Evolutionary conservation across 2,797 vertebrate species (phyloP).

Genomic region (Toxotes lorentzi): DNA sequence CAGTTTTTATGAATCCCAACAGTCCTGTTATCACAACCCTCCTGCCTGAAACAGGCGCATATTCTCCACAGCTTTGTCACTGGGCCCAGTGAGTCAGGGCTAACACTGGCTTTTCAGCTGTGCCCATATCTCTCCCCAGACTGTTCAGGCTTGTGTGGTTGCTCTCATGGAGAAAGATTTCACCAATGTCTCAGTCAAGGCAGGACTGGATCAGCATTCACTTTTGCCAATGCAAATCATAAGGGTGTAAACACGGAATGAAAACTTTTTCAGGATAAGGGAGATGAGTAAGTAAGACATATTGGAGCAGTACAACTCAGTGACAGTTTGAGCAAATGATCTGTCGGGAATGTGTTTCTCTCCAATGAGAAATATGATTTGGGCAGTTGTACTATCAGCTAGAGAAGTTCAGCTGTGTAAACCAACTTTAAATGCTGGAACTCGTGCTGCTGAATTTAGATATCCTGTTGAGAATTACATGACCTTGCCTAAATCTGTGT

Average conservation of each 20-base stretch:
- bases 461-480: constrained; percentile 16
- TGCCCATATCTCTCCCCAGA: constrained; percentile 42
- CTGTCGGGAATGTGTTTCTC: constrained; percentile 19
- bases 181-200: constrained; percentile 9
- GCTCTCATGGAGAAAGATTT: constrained; percentile 35
- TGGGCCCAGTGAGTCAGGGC: constrained; percentile 44
- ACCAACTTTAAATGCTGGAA: constrained; percentile 25
- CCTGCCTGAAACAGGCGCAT: constrained; percentile 51
- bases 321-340: constrained; percentile 41
- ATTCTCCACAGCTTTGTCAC: constrained; percentile 56
- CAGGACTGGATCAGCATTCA: constrained; percentile 15
- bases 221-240: constrained; percentile 6
- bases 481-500: constrained; percentile 12
- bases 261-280: constrained; percentile 23
- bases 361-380: constrained; percentile 23
- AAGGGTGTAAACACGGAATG: constrained; percentile 23
- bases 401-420: constrained; percentile 44
- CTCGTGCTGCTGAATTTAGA: constrained; percentile 20
- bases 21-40: constrained; percentile 70
- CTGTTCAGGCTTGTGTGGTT: constrained; percentile 47
- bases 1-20: constrained; percentile 78
- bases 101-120: constrained; percentile 32
- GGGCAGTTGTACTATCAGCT: constrained; percentile 7
- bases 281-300: constrained; percentile 35
- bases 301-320: constrained; percentile 16